Conservation (phyloP, 1,140 invertebrate genomes). For the Matsumurasca onukii region DNA sequence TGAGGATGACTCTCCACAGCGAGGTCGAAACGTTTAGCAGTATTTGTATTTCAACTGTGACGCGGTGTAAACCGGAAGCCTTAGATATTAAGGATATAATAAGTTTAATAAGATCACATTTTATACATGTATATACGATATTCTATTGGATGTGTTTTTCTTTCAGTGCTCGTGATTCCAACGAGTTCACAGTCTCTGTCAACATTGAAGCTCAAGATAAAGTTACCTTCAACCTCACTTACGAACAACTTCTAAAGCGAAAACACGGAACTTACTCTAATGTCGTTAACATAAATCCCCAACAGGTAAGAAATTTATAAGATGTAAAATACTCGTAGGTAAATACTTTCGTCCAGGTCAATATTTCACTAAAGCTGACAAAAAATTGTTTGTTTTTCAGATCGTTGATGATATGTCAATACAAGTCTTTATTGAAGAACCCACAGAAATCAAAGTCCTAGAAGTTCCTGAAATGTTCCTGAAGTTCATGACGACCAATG, state of each 20-base stretch:
- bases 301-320: slow-evolving; percentile 45
- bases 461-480: slow-evolving; percentile 59
- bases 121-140: too few species aligned
- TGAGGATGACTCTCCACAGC: too few species aligned
- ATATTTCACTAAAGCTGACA: neutral
- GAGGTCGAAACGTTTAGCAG: too few species aligned
- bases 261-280: slow-evolving; percentile 60
- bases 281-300: slow-evolving; percentile 61
- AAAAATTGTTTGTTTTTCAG: slow-evolving; percentile 43
- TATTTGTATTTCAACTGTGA: too few species aligned
- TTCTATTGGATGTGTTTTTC: too few species aligned
- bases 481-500: too few species aligned
- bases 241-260: slow-evolving; percentile 61
- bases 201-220: slow-evolving; percentile 60
- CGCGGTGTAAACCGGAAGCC: too few species aligned
- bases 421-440: slow-evolving; percentile 58
- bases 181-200: slow-evolving; percentile 61
- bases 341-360: neutral
- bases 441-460: slow-evolving; percentile 54
- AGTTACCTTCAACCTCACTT: slow-evolving; percentile 62
- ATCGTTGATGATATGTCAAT: slow-evolving; percentile 57
- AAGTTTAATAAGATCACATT: too few species aligned
- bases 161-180: slow-evolving; percentile 61
- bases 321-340: neutral
- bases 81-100: too few species aligned